Evolutionary conservation across 2,888 invertebrate genomes (phyloP), one percentile per base, ranked within the genome.

Genomic region (Cartodere bifasciata): DNA sequence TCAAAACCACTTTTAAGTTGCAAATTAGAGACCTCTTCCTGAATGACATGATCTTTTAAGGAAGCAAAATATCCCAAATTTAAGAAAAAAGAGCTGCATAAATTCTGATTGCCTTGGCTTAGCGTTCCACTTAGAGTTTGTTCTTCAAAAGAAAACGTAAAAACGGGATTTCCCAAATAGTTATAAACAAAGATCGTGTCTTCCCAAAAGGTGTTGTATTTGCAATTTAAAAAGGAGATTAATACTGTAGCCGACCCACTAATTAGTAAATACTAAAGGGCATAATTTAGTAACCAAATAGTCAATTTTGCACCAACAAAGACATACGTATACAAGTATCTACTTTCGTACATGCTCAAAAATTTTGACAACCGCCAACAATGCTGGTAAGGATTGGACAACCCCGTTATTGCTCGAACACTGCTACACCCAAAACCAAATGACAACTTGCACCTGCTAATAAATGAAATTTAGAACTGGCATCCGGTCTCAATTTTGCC

Each of bases 401-500:
- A 7, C 20, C 20, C n/a, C n/a, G n/a, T 7, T 7, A 20, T 34
- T 41, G 41, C 45, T 46, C 44, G 43, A 45, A 41, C 42, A 51
- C 44, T 45, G 47, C 45, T 47, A 50, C 46, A 45, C 45, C 50
- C 52, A 53, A 43, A 49, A 45, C 44, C 44, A 35, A 31, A 37
- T 44, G 35, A 35, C 38, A 43, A 45, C 43, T 43, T 47, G 43
- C 51, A 50, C 45, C 48, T 48, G 39, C 39, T 42, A 29, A 31
- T 35, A 47, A 47, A 49, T 44, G 44, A 42, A 48, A 50, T 49
- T 50, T 46, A 39, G 46, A 33, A 20, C 16, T 24, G 13, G 34
- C 34, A 14, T 35, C 37, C 41, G 53, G 58, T 68, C 67, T 67
- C 76, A 72, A 75, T 72, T 76, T 76, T 75, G 75, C 75, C 72